These are phyloP conservation scores for Stenodera caucasica DNA, from an alignment of 2,888 invertebrate genomes.

Conservation along the genomic window DNA sequence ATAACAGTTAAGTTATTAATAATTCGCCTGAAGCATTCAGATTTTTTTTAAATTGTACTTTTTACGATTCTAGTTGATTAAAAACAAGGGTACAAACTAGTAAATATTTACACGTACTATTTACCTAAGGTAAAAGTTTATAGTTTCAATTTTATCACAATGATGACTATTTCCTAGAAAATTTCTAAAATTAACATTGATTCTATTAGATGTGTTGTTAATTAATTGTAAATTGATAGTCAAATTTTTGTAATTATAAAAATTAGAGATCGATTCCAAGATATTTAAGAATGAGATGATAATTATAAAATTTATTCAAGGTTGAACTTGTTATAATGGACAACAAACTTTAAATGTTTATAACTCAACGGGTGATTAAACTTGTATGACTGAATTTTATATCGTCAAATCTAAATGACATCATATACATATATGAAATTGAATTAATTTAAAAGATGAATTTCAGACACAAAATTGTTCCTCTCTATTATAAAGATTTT, in stretches of 20 bases:
- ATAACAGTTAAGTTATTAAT: no score
- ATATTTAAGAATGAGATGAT: neutral
- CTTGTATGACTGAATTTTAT: conserved; percentile 7
- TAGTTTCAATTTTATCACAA: neutral
- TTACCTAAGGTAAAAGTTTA: neutral
- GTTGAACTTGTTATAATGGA: conserved; percentile 7
- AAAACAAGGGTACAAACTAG: neutral
- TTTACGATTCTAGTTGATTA: neutral
- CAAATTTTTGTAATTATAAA: no score
- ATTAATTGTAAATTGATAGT: no score
- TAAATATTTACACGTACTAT: neutral
- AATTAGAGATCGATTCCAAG: no score
- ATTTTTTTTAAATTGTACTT: no score
- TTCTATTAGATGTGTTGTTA: no score
- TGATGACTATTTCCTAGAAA: neutral
- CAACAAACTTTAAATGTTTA: neutral
- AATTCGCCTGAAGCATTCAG: no score
- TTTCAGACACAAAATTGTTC: neutral
- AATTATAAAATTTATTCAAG: conserved; percentile 6
- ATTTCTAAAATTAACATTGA: neutral
- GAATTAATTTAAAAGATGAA: neutral
- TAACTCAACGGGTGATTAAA: neutral
- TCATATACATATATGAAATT: neutral
- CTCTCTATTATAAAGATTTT: neutral
- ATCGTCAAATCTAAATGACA: conserved; percentile 3